Percentiles rank a stretch among this genome's conserved stretches.
phyloP scores from a whole-genome alignment of 1,140 invertebrate genomes.

The Solenopsis invicta region DNA sequence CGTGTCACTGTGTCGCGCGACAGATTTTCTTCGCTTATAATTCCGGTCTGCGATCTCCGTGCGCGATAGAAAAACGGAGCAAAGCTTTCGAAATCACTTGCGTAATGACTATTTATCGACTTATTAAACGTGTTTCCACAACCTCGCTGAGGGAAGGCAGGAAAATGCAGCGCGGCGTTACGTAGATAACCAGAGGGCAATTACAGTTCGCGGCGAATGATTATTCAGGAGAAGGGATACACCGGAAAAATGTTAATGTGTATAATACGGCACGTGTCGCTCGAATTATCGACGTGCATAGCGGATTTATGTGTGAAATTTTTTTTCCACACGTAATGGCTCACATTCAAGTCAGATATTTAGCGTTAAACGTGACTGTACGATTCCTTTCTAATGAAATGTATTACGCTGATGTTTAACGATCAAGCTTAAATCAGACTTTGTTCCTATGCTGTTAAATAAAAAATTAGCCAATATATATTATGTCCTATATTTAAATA shows the following conservation, averaged over 20 bases:
- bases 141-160: background rate
- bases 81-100: conserved; percentile 53
- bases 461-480: background rate
- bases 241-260: background rate
- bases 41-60: background rate
- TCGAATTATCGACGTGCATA: background rate
- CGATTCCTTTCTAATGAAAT: background rate
- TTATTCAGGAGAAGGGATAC: background rate
- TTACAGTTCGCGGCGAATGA: background rate
- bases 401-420: background rate
- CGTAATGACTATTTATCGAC: conserved; percentile 51
- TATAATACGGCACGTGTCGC: conserved; percentile 29
- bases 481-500: background rate
- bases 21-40: conserved; percentile 12
- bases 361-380: background rate
- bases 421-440: background rate
- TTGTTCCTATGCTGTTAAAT: background rate
- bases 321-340: background rate
- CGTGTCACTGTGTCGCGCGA: background rate
- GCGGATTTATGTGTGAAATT: background rate
- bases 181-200: background rate
- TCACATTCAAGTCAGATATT: background rate
- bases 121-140: conserved; percentile 44
- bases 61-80: background rate
- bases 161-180: conserved; percentile 23